Conservation (phyloP, 2,888 invertebrate species). For the Lepidonotus clava region DNA sequence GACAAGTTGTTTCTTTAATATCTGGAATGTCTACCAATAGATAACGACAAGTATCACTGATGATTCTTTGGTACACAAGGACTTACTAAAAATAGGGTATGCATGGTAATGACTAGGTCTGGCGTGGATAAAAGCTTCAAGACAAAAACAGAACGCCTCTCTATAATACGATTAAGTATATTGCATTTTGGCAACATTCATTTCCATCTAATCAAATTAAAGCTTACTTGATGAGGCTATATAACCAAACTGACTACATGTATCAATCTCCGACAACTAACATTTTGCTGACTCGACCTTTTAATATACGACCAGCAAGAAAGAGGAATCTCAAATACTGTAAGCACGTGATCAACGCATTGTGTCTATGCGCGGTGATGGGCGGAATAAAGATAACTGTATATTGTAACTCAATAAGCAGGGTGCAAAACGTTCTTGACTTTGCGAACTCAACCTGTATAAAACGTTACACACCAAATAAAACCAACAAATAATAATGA, state of each 20-base stretch:
- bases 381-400: not conserved
- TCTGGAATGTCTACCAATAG: not conserved
- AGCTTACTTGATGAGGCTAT: not conserved
- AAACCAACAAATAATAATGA: not conserved
- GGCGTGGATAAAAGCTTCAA: not conserved
- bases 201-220: not conserved
- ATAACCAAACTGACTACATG: not conserved
- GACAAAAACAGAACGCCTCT: not conserved
- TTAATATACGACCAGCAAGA: not conserved
- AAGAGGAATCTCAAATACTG: slow-evolving; percentile 18
- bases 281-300: slow-evolving; percentile 15
- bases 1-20: too few species aligned
- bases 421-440: not conserved
- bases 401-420: not conserved
- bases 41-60: not conserved
- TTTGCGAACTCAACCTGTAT: not conserved
- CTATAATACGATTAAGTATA: not conserved
- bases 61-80: not conserved
- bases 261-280: slow-evolving; percentile 14
- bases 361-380: not conserved
- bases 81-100: not conserved
- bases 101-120: not conserved
- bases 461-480: not conserved
- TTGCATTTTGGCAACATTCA: not conserved
- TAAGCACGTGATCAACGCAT: not conserved